Evolutionary conservation across 2,888 invertebrate species (phyloP).

Genomic region (Pandemis cinnamomeana): DNA sequence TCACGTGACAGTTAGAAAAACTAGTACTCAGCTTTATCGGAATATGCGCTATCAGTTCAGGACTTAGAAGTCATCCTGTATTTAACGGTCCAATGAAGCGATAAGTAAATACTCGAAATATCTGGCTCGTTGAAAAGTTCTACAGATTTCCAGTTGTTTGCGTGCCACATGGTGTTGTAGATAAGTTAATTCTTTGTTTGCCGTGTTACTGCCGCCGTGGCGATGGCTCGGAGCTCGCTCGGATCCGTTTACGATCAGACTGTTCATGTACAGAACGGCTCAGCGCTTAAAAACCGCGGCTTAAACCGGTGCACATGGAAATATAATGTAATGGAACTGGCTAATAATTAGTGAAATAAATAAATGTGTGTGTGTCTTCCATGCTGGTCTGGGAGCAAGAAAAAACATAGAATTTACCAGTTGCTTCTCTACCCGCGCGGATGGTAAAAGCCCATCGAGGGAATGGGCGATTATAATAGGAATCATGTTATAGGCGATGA

Average conservation of each 20-base stretch:
- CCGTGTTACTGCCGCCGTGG: constrained; percentile 38
- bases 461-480: too few relatives aligned
- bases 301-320: constrained; percentile 43
- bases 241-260: constrained; percentile 53
- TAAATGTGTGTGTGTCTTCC: too few relatives aligned
- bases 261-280: constrained; percentile 42
- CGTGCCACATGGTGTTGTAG: constrained; percentile 20
- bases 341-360: constrained; percentile 15
- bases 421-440: too few relatives aligned
- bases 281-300: constrained; percentile 44
- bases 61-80: background rate
- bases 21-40: too few relatives aligned
- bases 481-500: too few relatives aligned
- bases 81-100: background rate
- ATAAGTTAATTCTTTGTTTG: constrained; percentile 39
- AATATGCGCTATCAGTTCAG: too few relatives aligned
- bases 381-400: too few relatives aligned
- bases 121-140: background rate
- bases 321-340: constrained; percentile 34
- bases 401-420: too few relatives aligned
- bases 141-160: constrained; percentile 27
- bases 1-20: too few relatives aligned
- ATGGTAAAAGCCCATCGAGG: too few relatives aligned
- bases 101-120: background rate
- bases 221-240: constrained; percentile 43